A percentile compares a stretch with the other conserved stretches of the same genome.
These are phyloP conservation scores for Ptychobarbus kaznakovi DNA, from an alignment of 2,797 vertebrate genomes.

Conservation along the genomic window DNA sequence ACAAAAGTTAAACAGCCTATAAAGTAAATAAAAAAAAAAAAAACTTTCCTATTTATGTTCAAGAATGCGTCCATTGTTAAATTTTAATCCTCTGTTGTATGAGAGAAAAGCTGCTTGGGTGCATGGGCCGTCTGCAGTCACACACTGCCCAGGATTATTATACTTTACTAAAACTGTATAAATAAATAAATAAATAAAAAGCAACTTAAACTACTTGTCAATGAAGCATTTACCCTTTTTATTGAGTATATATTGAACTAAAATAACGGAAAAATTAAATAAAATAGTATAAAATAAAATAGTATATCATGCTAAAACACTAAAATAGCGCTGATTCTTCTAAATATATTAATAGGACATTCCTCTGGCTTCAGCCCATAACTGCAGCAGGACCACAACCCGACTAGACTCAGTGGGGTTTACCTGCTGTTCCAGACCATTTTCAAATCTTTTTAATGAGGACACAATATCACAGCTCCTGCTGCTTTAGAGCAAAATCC, in stretches of 20 bases:
- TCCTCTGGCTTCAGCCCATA: slow-evolving; percentile 25
- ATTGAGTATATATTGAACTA: background rate
- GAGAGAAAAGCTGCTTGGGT: slow-evolving; percentile 67
- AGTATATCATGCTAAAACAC: background rate
- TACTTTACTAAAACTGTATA: background rate
- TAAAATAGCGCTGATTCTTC: background rate
- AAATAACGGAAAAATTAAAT: background rate
- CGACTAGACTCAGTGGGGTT: background rate
- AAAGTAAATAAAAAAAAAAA: background rate
- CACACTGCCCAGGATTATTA: background rate
- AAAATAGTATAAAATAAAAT: background rate
- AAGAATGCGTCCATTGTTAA: slow-evolving; percentile 70
- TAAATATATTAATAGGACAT: slow-evolving; percentile 41
- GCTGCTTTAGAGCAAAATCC: background rate
- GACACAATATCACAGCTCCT: background rate
- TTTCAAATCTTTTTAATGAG: background rate
- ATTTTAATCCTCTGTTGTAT: slow-evolving; percentile 69
- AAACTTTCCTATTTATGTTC: background rate
- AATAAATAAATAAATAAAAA: background rate
- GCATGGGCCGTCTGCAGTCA: slow-evolving; percentile 44
- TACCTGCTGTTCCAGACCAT: background rate
- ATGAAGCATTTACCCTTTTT: background rate
- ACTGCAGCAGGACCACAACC: background rate
- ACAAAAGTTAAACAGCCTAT: background rate
- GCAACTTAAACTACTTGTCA: background rate